Percentiles rank a stretch among this genome's conserved stretches.
Conservation (phyloP, 2,113 vertebrate genomes). For the Sylvia atricapilla region DNA sequence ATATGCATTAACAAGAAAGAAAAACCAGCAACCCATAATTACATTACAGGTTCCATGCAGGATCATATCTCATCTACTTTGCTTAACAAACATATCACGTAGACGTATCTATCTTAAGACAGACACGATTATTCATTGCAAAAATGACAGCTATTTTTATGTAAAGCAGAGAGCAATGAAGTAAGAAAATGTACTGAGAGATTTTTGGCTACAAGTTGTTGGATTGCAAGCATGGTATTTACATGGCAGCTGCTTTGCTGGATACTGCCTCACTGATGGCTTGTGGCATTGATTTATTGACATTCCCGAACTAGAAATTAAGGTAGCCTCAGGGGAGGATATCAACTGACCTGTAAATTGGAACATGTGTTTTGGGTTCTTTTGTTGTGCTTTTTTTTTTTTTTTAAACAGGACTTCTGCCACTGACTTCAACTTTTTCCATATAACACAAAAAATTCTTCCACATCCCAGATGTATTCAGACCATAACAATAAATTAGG, state of each 20-base stretch:
- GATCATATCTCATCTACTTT: constrained; percentile 12
- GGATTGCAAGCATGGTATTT: not conserved
- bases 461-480: not conserved
- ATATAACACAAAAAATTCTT: not conserved
- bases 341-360: constrained; percentile 48
- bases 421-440: not conserved
- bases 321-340: constrained; percentile 22
- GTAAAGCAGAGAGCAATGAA: constrained; percentile 17
- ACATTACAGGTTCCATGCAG: not conserved
- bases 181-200: constrained; percentile 13
- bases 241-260: not conserved
- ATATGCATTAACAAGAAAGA: not conserved
- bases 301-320: not conserved
- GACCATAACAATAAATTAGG: not conserved
- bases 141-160: not conserved
- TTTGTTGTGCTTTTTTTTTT: not conserved
- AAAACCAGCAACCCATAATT: not conserved
- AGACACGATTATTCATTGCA: constrained; percentile 11
- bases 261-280: not conserved
- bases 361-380: constrained; percentile 29
- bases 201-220: not conserved
- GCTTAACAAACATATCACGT: not conserved
- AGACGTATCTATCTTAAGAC: not conserved
- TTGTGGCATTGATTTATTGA: constrained; percentile 36
- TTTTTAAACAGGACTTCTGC: not conserved